phyloP scores from a whole-genome alignment of 30 jellyfish, hydroid and myxozoan species.

The Chironex yamaguchii region DNA sequence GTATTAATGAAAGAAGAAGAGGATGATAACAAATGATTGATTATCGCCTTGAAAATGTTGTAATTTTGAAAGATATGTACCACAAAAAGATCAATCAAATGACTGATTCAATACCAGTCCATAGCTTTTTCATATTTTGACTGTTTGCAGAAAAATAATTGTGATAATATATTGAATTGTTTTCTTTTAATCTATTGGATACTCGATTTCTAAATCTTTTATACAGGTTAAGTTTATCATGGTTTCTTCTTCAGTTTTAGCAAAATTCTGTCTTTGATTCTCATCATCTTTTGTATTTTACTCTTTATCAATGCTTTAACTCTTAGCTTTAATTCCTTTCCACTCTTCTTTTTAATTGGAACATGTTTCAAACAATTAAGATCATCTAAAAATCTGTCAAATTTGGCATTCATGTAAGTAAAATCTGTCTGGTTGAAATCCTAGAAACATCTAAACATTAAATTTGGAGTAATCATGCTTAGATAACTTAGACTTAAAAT shows the following conservation, averaged over 20 bases:
- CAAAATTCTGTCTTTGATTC: background rate
- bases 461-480: no score
- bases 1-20: background rate
- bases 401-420: background rate
- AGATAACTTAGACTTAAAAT: no score
- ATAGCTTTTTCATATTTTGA: slow-evolving; percentile 9
- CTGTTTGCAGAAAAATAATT: slow-evolving; percentile 10
- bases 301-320: background rate
- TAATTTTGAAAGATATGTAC: no score
- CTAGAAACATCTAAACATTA: no score
- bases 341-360: background rate
- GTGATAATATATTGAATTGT: background rate
- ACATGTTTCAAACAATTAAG: background rate
- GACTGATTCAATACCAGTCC: background rate
- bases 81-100: background rate
- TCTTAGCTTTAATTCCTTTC: no score
- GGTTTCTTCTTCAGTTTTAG: background rate
- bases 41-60: no score
- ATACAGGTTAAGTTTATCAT: background rate
- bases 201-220: slow-evolving; percentile 6
- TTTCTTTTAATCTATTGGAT: background rate
- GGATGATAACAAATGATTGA: no score
- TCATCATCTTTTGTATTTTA: background rate
- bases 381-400: background rate
- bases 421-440: no score